phyloP scores from a whole-genome alignment of 2,797 vertebrate genomes.

The Dermochelys coriacea region DNA sequence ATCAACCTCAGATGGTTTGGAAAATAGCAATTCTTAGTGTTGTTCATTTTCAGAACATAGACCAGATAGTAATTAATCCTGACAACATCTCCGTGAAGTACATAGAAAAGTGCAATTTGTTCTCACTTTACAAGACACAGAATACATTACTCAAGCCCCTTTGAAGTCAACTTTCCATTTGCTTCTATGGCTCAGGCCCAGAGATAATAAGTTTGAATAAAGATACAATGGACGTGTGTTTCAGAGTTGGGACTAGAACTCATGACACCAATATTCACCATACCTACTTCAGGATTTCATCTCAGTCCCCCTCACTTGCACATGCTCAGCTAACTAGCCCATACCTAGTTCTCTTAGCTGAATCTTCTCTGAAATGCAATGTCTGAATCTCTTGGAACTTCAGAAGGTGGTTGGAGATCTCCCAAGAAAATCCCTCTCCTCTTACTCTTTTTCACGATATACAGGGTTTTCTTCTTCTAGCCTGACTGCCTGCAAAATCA shows the following conservation, averaged over 20 bases:
- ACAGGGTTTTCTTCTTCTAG: neutral
- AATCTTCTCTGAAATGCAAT: neutral
- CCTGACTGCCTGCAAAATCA: neutral
- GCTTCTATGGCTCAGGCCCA: neutral
- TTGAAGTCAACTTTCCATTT: neutral
- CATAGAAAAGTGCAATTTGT: slow-evolving; percentile 6
- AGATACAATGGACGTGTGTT: neutral
- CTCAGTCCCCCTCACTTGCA: neutral
- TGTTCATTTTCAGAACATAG: slow-evolving; percentile 42
- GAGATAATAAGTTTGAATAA: neutral
- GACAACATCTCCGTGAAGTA: slow-evolving; percentile 56
- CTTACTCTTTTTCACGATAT: neutral
- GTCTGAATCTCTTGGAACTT: neutral
- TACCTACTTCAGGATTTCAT: neutral
- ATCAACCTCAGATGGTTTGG: neutral
- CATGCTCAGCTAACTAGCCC: neutral
- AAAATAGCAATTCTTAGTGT: slow-evolving; percentile 43
- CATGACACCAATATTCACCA: neutral
- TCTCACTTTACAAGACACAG: slow-evolving; percentile 43
- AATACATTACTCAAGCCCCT: neutral
- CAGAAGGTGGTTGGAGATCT: neutral
- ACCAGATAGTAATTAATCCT: slow-evolving; percentile 2
- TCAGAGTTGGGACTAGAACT: neutral
- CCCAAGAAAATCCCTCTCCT: neutral
- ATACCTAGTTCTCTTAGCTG: neutral